Evolutionary conservation across 2,113 vertebrate species (phyloP), one percentile per base, ranked within the genome.

Genomic region (Trematocara stigmaticum): DNA sequence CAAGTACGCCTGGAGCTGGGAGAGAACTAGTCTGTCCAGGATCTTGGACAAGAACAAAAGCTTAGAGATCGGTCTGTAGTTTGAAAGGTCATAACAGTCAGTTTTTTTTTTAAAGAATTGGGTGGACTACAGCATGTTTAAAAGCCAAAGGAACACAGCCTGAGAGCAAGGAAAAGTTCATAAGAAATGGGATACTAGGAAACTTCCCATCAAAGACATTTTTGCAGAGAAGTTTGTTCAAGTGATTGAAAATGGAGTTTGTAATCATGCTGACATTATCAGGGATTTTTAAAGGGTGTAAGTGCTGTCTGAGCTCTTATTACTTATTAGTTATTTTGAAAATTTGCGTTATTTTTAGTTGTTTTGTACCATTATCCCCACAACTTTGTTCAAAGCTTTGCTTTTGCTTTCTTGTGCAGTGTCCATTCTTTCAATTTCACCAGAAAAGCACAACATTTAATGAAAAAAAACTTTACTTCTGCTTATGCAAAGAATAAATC

Each of bases 191-290:
- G n/a, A 53, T 20, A 53, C 1, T 53, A 0, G 5, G 38, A 47
- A 79, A 71, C 71, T 16, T 66, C 7, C n/a, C 34, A 49, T 82
- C 57, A 83, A 57, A 80, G 64, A 52, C 5, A 64, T 84, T 18
- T 16, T 51, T 1, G 4, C 29, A 20, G 76, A 52, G 8, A 23
- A 56, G 8, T 84, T 55, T 61, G 29, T 56, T 82, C 26, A 66
- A 42, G 15, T 83, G 31, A n/a, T 2, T 3, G n/a, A 84, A 86
- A 84, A 59, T 6, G 10, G 34, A 20, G 11, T 15, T 74, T 82
- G 55, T 57, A 64, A 64, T 20, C 34, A n/a, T 12, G 59, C 34
- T 64, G 59, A 66, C 35, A 38, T 66, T 8, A 40, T 40, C 35
- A 1, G 10, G 61, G 6, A 2, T 40, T 66, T 66, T 66, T n/a